These are phyloP conservation scores for Spinus pinus DNA, from an alignment of 2,797 vertebrate species.

Conservation along the genomic window DNA sequence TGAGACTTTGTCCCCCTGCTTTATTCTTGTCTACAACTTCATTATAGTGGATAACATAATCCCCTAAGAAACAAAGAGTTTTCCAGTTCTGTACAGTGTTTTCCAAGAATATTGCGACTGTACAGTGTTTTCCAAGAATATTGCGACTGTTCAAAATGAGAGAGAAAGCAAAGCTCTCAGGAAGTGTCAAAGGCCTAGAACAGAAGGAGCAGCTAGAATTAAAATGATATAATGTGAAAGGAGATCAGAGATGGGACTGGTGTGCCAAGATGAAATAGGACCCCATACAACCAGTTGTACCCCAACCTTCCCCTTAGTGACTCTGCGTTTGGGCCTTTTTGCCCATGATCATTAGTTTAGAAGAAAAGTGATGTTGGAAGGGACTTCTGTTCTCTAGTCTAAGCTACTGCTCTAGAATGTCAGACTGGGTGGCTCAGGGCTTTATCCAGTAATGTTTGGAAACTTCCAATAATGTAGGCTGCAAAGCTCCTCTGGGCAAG, in stretches of 20 bases:
- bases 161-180: not conserved
- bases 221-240: not conserved
- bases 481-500: not conserved
- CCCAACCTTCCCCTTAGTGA: not conserved
- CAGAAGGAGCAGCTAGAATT: not conserved
- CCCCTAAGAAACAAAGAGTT: not conserved
- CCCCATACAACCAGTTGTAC: not conserved
- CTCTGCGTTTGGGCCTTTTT: not conserved
- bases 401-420: not conserved
- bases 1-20: not conserved
- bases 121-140: not conserved
- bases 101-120: not conserved
- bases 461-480: not conserved
- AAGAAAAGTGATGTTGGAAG: not conserved
- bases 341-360: not conserved
- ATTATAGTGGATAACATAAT: not conserved
- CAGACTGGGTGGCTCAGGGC: not conserved
- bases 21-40: not conserved
- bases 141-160: not conserved
- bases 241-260: not conserved
- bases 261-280: not conserved
- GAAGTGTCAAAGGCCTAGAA: not conserved
- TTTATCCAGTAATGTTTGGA: not conserved
- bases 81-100: too few species aligned
- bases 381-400: not conserved